These are phyloP conservation scores for Eristalis intricaria DNA, from an alignment of 2,888 invertebrate genomes.

Conservation along the genomic window DNA sequence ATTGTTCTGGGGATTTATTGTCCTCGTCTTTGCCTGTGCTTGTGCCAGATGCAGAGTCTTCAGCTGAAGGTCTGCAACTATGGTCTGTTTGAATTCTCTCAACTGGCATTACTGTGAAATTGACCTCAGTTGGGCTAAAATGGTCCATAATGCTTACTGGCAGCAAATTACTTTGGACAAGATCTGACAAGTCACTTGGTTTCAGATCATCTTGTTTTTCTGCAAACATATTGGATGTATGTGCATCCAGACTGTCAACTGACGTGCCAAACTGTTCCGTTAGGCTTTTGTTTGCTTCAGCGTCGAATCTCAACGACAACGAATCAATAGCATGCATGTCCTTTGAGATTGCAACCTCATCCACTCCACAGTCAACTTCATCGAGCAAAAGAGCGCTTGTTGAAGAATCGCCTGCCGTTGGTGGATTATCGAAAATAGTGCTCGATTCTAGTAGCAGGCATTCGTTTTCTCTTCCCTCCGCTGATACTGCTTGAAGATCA, in stretches of 20 bases:
- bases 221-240: neutral
- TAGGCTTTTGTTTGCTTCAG: neutral
- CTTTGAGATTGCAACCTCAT: neutral
- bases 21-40: neutral
- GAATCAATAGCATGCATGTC: neutral
- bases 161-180: neutral
- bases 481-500: neutral
- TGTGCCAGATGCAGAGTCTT: neutral
- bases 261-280: neutral
- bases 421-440: neutral
- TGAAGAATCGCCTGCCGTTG: neutral
- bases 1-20: neutral
- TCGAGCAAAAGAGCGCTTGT: neutral
- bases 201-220: neutral
- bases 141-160: neutral
- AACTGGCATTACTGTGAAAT: neutral
- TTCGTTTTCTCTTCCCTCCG: neutral
- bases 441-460: neutral
- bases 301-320: neutral
- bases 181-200: neutral
- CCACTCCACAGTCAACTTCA: neutral
- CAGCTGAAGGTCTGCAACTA: neutral
- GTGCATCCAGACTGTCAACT: neutral
- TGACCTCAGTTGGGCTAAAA: neutral
- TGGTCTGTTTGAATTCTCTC: neutral